These are phyloP conservation scores for Champsocephalus esox DNA, from an alignment of 2,797 vertebrate species.

Conservation along the genomic window DNA sequence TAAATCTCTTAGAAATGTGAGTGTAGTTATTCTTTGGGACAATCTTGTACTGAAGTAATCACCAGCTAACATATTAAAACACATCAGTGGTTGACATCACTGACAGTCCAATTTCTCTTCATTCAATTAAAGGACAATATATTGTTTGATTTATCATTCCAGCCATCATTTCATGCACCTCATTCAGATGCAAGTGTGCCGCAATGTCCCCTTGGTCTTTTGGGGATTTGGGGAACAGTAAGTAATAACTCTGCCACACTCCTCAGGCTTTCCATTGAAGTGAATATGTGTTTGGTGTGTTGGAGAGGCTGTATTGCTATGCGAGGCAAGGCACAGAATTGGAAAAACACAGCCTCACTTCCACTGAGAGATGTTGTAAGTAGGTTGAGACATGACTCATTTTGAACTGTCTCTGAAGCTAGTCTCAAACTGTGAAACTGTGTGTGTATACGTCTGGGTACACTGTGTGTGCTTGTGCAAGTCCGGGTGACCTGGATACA, in stretches of 20 bases:
- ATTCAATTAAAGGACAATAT: conserved; percentile 59
- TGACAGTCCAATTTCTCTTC: conserved; percentile 40
- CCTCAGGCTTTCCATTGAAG: conserved; percentile 63
- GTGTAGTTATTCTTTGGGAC: background rate
- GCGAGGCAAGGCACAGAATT: conserved; percentile 64
- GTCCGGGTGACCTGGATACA: conserved; percentile 72
- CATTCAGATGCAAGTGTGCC: conserved; percentile 35
- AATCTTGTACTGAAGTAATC: background rate
- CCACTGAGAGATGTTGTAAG: conserved; percentile 76
- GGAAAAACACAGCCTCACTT: conserved; percentile 64
- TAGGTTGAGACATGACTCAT: conserved; percentile 83
- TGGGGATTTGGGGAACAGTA: conserved; percentile 73
- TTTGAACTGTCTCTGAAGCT: conserved; percentile 64
- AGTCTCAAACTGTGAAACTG: conserved; percentile 48
- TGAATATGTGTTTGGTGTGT: conserved; percentile 73
- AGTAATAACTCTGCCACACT: conserved; percentile 73
- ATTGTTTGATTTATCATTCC: conserved; percentile 60
- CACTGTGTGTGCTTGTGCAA: conserved; percentile 16
- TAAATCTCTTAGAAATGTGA: background rate
- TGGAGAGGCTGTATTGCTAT: conserved; percentile 63
- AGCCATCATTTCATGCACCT: conserved; percentile 55
- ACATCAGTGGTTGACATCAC: conserved; percentile 16
- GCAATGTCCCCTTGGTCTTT: conserved; percentile 49
- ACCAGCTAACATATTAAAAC: conserved; percentile 10
- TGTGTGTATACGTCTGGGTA: conserved; percentile 13